Percentiles rank a stretch among this genome's conserved stretches.
Evolutionary conservation across 1,140 invertebrate species (phyloP).

Genomic region (Drosophila rhopaloa): DNA sequence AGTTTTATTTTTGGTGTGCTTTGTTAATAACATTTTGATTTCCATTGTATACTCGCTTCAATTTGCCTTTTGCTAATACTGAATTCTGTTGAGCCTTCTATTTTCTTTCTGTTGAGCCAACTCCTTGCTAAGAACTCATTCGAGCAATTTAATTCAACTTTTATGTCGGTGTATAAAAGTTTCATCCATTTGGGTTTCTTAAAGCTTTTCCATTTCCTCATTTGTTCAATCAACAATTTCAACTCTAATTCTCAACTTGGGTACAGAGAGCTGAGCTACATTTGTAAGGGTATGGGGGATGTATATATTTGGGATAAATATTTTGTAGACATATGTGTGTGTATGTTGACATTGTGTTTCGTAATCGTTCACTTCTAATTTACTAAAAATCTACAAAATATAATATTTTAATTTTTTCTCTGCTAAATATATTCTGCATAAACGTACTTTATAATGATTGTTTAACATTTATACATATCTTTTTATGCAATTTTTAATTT

Average conservation of each 20-base stretch:
- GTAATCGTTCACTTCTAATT: slow-evolving; percentile 53
- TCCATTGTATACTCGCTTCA: slow-evolving; percentile 36
- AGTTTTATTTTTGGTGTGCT: slow-evolving; percentile 40
- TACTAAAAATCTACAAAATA: slow-evolving; percentile 82
- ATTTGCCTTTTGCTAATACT: slow-evolving; percentile 21
- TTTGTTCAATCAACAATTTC: slow-evolving; percentile 65
- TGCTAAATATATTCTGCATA: slow-evolving; percentile 51
- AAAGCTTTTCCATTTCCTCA: slow-evolving; percentile 78
- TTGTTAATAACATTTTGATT: slow-evolving; percentile 58
- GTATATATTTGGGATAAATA: slow-evolving; percentile 39
- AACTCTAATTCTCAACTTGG: slow-evolving; percentile 49
- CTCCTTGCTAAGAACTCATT: slow-evolving; percentile 36
- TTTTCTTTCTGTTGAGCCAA: slow-evolving; percentile 37
- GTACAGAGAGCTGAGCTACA: slow-evolving; percentile 44
- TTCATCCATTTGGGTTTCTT: slow-evolving; percentile 70
- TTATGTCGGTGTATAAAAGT: slow-evolving; percentile 52
- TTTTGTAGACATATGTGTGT: slow-evolving; percentile 56
- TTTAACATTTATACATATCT: slow-evolving; percentile 62
- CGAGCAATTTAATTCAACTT: slow-evolving; percentile 38
- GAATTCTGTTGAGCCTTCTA: slow-evolving; percentile 45
- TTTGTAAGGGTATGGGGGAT: slow-evolving; percentile 36
- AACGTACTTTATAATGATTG: slow-evolving; percentile 66
- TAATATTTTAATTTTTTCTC: slow-evolving; percentile 68
- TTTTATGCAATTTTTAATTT: slow-evolving; percentile 43
- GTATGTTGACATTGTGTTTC: slow-evolving; percentile 36